Evolutionary conservation across 2,113 vertebrate species (phyloP), one percentile per base, ranked within the genome.

Genomic region (Euleptes europaea): DNA sequence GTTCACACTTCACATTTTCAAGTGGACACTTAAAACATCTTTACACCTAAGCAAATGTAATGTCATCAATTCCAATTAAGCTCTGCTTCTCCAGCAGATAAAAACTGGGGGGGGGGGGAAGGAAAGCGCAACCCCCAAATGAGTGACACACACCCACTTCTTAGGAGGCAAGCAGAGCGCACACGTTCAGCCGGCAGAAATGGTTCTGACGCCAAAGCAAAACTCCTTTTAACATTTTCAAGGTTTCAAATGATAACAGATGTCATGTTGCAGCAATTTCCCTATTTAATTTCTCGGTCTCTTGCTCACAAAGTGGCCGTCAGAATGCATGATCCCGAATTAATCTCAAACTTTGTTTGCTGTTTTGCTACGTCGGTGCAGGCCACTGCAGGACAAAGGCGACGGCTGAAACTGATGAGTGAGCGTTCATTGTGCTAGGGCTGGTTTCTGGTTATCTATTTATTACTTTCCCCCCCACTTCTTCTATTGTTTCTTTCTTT

Each of bases 401-500:
- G 44, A 66, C 74, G 80, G 76, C 76, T 85, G 31, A 78, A 87
- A 71, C 85, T 80, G 91, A 88, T 65, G 82, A 71, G 76, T 67
- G 72, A 84, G 82, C 42, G 71, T 9, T 77, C 63, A 72, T 84
- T 84, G 78, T 91, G 83, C 5, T 47, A 69, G 35, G 78, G 44
- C 87, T 91, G 70, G 88, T 91, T 89, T 70, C 91, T 85, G 87
- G 86, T 86, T 86, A 85, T 92, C 89, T 92, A 84, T 78, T 90
- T 89, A 84, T 91, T 90, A 90, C 90, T 91, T 89, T 91, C 89
- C 85, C 87, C 74, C 65, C 72, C 54, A 83, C 87, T 92, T 86
- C 87, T 80, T 82, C 83, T 72, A 89, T 91, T 90, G 85, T 93
- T 91, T 89, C 89, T 92, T 89, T 91, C 79, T 84, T 92, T 89